Percentiles rank a stretch among this genome's conserved stretches.
Conservation (phyloP, 2,113 vertebrate genomes). For the Cryptomyrus ogoouensis region DNA sequence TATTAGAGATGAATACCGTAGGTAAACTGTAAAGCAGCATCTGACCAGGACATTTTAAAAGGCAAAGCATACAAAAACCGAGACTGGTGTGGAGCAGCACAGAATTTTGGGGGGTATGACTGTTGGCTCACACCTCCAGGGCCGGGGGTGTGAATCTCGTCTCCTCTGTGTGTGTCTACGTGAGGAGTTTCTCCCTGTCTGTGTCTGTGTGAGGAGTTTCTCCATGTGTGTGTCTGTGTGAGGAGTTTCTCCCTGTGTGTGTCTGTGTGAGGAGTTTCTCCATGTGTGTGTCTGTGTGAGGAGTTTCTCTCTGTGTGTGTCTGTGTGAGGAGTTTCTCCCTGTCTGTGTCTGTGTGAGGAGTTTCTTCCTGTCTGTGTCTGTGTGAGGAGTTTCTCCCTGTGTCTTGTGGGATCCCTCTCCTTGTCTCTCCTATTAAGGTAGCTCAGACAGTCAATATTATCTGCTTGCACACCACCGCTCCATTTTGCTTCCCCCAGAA, state of each 20-base stretch:
- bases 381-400: neutral
- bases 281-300: neutral
- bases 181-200: neutral
- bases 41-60: neutral
- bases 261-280: neutral
- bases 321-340: neutral
- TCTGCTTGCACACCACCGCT: neutral
- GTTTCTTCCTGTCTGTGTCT: neutral
- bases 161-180: no score
- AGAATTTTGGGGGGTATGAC: neutral
- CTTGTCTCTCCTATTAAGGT: neutral
- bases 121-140: neutral
- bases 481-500: neutral
- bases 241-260: neutral
- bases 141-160: neutral
- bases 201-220: neutral
- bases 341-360: neutral
- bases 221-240: neutral
- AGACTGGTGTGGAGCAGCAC: neutral
- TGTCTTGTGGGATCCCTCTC: neutral
- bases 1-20: neutral
- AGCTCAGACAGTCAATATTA: neutral
- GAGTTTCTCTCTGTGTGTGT: neutral
- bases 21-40: neutral
- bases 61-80: neutral